These are phyloP conservation scores for Globodera ellingtonae DNA, from an alignment of 1,140 invertebrate genomes.

Conservation along the genomic window DNA sequence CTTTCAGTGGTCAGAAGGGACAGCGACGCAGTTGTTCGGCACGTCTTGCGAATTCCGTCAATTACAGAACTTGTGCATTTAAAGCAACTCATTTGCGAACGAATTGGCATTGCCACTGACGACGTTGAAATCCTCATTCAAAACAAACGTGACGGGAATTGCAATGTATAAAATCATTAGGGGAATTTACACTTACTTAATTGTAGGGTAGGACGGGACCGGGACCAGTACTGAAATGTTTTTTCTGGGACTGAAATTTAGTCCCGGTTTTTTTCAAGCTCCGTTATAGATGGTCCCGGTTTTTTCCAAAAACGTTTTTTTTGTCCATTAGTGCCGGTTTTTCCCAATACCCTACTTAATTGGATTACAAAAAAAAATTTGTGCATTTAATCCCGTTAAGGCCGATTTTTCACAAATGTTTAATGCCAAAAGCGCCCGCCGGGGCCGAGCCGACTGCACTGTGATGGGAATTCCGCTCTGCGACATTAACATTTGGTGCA, in stretches of 20 bases:
- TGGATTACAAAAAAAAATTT: no score
- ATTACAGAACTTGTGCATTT: not conserved
- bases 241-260: no score
- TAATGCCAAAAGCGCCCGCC: not conserved
- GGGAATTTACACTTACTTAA: no score
- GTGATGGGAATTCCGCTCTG: not conserved
- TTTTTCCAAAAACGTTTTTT: no score
- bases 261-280: no score
- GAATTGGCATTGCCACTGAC: not conserved
- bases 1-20: not conserved
- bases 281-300: no score
- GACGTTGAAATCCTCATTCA: not conserved
- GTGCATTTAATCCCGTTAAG: not conserved
- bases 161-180: not conserved
- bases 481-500: conserved; percentile 8
- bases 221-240: no score
- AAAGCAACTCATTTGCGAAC: not conserved
- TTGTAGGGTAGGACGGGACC: no score
- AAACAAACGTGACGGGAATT: not conserved
- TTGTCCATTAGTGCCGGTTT: no score
- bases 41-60: not conserved
- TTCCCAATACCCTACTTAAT: no score
- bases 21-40: not conserved
- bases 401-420: not conserved
- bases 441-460: not conserved